phyloP scores from a whole-genome alignment of 2,113 vertebrate species.

The Lichenostomus cassidix region DNA sequence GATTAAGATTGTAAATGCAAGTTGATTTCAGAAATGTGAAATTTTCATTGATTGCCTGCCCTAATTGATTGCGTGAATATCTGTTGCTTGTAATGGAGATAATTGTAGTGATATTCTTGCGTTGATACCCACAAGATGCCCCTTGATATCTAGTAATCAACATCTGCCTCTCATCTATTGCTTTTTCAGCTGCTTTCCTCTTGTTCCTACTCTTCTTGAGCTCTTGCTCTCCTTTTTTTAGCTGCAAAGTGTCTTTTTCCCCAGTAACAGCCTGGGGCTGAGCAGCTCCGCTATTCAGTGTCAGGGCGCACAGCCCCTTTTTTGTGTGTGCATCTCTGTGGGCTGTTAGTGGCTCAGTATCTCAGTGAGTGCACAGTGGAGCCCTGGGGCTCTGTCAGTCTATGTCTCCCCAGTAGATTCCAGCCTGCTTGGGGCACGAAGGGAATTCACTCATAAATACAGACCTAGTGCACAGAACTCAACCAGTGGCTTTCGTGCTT shows the following conservation, averaged over 20 bases:
- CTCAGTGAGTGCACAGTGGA: background rate
- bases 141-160: background rate
- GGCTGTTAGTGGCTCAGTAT: background rate
- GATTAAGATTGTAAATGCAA: background rate
- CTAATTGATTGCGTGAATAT: conserved; percentile 5
- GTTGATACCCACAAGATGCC: conserved; percentile 14
- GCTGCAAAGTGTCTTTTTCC: background rate
- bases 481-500: background rate
- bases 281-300: background rate
- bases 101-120: background rate
- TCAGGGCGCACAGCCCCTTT: background rate
- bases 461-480: background rate
- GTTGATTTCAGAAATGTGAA: background rate
- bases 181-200: background rate
- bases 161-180: background rate
- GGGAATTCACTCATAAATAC: background rate
- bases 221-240: background rate
- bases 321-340: background rate
- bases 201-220: background rate
- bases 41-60: background rate
- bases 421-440: background rate
- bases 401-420: background rate
- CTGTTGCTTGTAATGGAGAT: background rate
- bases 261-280: background rate
- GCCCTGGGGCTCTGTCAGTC: background rate